A percentile compares a stretch with the other conserved stretches of the same genome.
Conservation (phyloP, 2,888 invertebrate species). For the Ceratothoa steindachneri region DNA sequence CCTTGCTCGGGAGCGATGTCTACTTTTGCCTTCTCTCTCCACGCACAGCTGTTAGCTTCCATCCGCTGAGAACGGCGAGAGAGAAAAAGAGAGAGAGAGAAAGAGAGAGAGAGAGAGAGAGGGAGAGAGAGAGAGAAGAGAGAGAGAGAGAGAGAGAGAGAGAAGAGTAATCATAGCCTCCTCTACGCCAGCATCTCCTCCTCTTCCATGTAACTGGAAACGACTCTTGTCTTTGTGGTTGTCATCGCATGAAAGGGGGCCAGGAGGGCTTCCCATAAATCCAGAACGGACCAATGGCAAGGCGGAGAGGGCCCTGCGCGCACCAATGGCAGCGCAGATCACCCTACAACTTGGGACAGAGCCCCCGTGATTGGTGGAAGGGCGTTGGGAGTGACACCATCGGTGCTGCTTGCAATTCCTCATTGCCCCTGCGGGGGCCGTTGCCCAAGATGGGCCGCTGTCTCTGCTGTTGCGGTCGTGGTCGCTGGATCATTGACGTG, state of each 20-base stretch:
- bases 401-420: neutral
- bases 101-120: neutral
- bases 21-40: constrained; percentile 1
- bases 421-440: neutral
- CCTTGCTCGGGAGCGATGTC: neutral
- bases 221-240: neutral
- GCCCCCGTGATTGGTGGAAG: neutral
- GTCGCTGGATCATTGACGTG: too few relatives aligned
- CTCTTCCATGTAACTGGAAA: neutral
- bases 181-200: neutral
- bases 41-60: too few relatives aligned
- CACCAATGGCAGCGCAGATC: neutral
- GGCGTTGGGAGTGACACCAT: neutral
- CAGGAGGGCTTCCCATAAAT: neutral
- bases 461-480: too few relatives aligned
- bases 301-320: neutral
- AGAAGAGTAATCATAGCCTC: too few relatives aligned
- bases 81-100: constrained; percentile 1
- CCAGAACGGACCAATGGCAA: neutral
- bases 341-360: neutral
- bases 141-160: neutral
- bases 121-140: neutral
- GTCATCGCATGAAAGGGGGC: neutral
- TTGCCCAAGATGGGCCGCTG: neutral
- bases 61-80: neutral